A percentile compares a stretch with the other conserved stretches of the same genome.
Conservation (phyloP, 1,140 invertebrate genomes). For the Maconellicoccus hirsutus region DNA sequence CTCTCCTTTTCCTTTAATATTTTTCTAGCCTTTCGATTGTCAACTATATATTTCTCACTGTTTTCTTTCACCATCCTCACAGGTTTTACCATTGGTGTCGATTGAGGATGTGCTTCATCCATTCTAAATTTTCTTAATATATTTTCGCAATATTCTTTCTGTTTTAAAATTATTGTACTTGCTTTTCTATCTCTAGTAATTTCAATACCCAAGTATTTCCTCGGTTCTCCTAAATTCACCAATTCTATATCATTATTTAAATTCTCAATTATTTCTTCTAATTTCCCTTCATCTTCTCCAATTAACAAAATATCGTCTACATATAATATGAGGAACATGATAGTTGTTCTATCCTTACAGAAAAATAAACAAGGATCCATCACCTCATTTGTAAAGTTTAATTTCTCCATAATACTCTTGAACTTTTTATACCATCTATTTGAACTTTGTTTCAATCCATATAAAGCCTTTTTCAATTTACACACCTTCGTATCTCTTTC, state of each 20-base stretch:
- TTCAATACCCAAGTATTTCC: slow-evolving; percentile 26
- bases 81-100: slow-evolving; percentile 36
- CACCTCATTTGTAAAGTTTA: background rate
- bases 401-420: background rate
- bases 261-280: slow-evolving; percentile 26
- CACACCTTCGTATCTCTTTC: slow-evolving; percentile 29
- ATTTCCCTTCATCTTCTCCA: slow-evolving; percentile 28
- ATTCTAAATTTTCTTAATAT: slow-evolving; percentile 34
- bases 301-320: slow-evolving; percentile 30
- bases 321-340: slow-evolving; percentile 30
- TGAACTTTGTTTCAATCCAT: slow-evolving; percentile 33
- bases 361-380: background rate
- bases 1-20: too few relatives aligned
- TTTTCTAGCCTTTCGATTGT: slow-evolving; percentile 24
- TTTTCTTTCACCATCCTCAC: slow-evolving; percentile 24
- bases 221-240: slow-evolving; percentile 33
- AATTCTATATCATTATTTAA: slow-evolving; percentile 33
- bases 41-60: slow-evolving; percentile 28
- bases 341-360: slow-evolving; percentile 13
- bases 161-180: slow-evolving; percentile 29
- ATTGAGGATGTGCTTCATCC: slow-evolving; percentile 33
- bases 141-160: slow-evolving; percentile 36
- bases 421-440: slow-evolving; percentile 33
- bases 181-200: background rate
- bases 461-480: slow-evolving; percentile 32